Conservation (phyloP, 2,797 vertebrate species). For the Poecile montanus region DNA sequence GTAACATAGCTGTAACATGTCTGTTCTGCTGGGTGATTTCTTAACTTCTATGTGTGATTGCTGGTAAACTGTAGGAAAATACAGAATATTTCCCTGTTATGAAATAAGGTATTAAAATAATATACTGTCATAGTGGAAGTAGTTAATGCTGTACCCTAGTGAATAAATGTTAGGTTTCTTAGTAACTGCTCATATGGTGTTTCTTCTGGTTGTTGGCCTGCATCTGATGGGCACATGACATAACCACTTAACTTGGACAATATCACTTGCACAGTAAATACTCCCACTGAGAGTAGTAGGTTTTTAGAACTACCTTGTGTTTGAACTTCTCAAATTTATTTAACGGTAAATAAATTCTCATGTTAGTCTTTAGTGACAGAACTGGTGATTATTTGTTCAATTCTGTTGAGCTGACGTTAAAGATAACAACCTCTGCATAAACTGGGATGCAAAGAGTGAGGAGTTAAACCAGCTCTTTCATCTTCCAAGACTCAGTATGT, state of each 20-base stretch:
- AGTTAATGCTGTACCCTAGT: neutral
- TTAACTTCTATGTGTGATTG: rapidly evolving
- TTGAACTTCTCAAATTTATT: neutral
- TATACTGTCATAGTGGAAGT: neutral
- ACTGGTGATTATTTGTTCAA: neutral
- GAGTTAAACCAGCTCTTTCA: neutral
- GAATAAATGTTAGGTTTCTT: neutral
- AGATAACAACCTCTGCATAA: neutral
- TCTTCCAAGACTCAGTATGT: neutral
- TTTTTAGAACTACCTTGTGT: neutral
- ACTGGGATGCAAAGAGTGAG: neutral
- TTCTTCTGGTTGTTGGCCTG: neutral
- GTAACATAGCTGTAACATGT: neutral
- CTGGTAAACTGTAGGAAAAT: neutral
- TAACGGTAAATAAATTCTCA: neutral
- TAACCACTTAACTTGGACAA: neutral
- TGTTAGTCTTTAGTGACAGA: neutral
- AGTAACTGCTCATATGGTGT: neutral
- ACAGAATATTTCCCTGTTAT: neutral
- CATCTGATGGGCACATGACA: neutral
- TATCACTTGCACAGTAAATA: neutral
- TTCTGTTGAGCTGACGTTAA: neutral
- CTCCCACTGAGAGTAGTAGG: neutral
- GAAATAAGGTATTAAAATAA: neutral
- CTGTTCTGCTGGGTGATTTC: neutral